Evolutionary conservation across 2,113 vertebrate species (phyloP).

Genomic region (Bucco capensis): DNA sequence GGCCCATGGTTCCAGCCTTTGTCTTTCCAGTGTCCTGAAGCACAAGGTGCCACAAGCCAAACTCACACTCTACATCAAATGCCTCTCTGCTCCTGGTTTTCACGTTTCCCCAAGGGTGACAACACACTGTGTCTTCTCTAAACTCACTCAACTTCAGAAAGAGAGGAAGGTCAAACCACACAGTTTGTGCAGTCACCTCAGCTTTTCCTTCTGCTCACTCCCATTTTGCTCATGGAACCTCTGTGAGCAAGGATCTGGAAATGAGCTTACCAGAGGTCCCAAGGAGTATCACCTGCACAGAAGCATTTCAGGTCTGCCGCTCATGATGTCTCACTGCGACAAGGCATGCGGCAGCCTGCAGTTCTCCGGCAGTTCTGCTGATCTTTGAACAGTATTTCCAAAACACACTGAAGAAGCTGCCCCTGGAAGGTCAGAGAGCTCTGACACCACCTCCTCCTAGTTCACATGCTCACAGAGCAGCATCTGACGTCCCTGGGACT

Average conservation of each 20-base stretch:
- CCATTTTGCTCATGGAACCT: background rate
- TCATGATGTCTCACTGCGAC: accelerated
- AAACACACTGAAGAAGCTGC: background rate
- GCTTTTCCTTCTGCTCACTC: background rate
- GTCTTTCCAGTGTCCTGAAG: accelerated
- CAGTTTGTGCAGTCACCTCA: accelerated
- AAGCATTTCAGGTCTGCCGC: background rate
- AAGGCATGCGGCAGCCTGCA: accelerated
- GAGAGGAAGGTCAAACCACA: accelerated
- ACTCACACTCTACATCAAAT: accelerated
- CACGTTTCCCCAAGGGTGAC: background rate
- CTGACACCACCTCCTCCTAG: background rate
- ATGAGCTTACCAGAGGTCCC: background rate
- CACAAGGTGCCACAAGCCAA: background rate
- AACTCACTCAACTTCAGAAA: accelerated
- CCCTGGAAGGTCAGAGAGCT: background rate
- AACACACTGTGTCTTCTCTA: accelerated
- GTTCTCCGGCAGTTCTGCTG: background rate
- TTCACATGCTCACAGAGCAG: accelerated
- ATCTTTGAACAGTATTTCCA: background rate
- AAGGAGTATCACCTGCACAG: background rate
- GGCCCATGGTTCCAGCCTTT: background rate
- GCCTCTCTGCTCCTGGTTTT: background rate
- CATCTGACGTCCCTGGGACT: accelerated
- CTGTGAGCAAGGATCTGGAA: background rate